Conservation (phyloP, 2,113 vertebrate species). For the Pristiophorus japonicus region DNA sequence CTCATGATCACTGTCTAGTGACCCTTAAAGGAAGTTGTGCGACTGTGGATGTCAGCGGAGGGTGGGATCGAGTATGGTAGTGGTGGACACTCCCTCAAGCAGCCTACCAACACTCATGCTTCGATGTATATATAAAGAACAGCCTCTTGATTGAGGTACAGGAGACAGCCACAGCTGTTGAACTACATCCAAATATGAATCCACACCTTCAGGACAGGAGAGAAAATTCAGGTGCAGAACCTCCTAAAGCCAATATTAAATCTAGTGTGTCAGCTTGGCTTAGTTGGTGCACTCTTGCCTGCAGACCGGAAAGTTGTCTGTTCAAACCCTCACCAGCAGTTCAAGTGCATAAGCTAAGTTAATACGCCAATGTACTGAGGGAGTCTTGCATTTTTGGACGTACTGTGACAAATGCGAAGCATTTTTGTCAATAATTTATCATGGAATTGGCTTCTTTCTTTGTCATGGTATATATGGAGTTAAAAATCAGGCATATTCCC, state of each 20-base stretch:
- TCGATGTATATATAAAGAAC: too few species aligned
- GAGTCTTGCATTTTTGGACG: not conserved
- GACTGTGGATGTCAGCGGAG: too few species aligned
- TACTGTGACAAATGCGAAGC: not conserved
- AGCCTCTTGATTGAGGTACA: too few species aligned
- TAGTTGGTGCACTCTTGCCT: not conserved
- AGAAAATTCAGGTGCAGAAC: not conserved
- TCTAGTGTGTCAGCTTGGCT: not conserved
- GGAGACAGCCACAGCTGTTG: not conserved
- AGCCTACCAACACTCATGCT: too few species aligned
- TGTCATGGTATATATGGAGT: not conserved
- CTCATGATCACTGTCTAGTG: too few species aligned
- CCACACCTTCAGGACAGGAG: not conserved
- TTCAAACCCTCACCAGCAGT: not conserved
- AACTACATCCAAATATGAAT: not conserved
- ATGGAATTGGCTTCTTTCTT: not conserved
- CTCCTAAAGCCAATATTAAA: not conserved
- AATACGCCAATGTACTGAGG: not conserved
- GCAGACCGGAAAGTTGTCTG: not conserved
- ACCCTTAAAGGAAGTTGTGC: too few species aligned
- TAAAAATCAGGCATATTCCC: not conserved
- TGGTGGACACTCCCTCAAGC: too few species aligned
- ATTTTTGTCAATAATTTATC: not conserved
- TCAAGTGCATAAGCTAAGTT: not conserved
- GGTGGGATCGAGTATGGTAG: too few species aligned